These are phyloP conservation scores for Camponotus floridanus DNA, from an alignment of 1,140 invertebrate genomes.

Conservation along the genomic window DNA sequence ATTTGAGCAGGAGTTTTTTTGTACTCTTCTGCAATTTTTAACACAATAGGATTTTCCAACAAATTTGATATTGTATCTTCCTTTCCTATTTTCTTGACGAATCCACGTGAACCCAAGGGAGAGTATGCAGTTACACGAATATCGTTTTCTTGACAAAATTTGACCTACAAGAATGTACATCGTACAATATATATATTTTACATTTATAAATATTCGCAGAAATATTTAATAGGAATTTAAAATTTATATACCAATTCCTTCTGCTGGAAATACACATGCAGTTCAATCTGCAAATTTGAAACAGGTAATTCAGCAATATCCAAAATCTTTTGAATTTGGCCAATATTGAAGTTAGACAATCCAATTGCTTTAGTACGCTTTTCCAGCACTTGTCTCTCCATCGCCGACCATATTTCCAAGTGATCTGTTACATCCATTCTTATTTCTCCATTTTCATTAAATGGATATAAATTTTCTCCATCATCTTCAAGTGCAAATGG, in stretches of 20 bases:
- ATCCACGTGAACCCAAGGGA: slow-evolving; percentile 89
- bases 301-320: slow-evolving; percentile 87
- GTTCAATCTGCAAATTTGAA: slow-evolving; percentile 91
- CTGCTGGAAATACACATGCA: slow-evolving; percentile 90
- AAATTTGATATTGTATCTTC: slow-evolving; percentile 88
- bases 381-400: slow-evolving; percentile 89
- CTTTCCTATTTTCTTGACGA: slow-evolving; percentile 85
- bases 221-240: not conserved
- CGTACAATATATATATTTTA: slow-evolving; percentile 19
- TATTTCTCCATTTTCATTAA: slow-evolving; percentile 88
- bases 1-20: slow-evolving; percentile 88
- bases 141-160: slow-evolving; percentile 86
- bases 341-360: slow-evolving; percentile 92
- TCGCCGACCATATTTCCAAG: slow-evolving; percentile 90
- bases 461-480: slow-evolving; percentile 85
- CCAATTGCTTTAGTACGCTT: slow-evolving; percentile 91
- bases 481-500: slow-evolving; percentile 89
- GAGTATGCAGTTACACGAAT: slow-evolving; percentile 89
- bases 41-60: slow-evolving; percentile 89
- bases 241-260: slow-evolving; percentile 83
- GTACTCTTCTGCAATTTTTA: slow-evolving; percentile 88
- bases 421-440: slow-evolving; percentile 90
- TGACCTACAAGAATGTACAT: slow-evolving; percentile 79
- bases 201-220: slow-evolving; percentile 8
- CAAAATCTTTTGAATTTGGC: slow-evolving; percentile 89